These are phyloP conservation scores for Lepetodrilus schrolli DNA, from an alignment of 2,888 invertebrate genomes.

Conservation along the genomic window DNA sequence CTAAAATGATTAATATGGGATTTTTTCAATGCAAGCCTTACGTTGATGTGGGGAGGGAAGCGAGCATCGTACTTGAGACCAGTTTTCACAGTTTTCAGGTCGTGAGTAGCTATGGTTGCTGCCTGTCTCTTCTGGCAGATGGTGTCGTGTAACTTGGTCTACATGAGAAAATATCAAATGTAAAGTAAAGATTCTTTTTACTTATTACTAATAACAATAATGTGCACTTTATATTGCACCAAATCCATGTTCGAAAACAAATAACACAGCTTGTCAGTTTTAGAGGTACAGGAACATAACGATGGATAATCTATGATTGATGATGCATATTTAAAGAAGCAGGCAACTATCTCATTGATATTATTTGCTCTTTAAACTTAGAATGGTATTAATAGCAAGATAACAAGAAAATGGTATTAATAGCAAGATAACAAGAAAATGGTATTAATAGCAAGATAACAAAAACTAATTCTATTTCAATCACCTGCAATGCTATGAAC, in stretches of 20 bases:
- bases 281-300: neutral
- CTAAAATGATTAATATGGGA: too few species aligned
- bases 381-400: neutral
- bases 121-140: slow-evolving; percentile 85
- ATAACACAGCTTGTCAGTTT: neutral
- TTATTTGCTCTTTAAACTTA: too few species aligned
- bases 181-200: neutral
- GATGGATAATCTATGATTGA: too few species aligned
- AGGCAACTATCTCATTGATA: too few species aligned
- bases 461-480: too few species aligned
- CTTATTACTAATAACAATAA: too few species aligned
- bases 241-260: too few species aligned
- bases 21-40: too few species aligned
- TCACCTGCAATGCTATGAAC: slow-evolving; percentile 83
- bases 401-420: neutral
- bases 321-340: too few species aligned
- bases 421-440: neutral
- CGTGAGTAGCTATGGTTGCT: slow-evolving; percentile 90
- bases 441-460: neutral
- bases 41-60: slow-evolving; percentile 80
- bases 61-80: slow-evolving; percentile 83
- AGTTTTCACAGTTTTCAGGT: slow-evolving; percentile 80
- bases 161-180: slow-evolving; percentile 46
- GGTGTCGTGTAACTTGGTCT: slow-evolving; percentile 81
- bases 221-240: too few species aligned